Conservation (phyloP, 2,113 vertebrate species). For the Psettodes erumei region DNA sequence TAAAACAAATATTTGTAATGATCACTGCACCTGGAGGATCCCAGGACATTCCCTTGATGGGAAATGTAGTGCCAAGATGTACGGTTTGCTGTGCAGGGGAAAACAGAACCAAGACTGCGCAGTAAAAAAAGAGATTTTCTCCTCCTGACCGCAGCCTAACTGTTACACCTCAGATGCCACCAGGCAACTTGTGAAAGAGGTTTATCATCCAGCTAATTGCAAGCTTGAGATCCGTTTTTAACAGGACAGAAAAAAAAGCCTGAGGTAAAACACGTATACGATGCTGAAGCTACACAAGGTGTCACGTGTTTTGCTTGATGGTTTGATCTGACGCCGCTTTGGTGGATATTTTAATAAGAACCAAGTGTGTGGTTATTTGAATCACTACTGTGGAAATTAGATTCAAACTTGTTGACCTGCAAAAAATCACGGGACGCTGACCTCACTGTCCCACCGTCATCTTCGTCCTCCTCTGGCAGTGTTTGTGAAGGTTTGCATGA, state of each 20-base stretch:
- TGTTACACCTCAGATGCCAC: background rate
- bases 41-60: too few relatives aligned
- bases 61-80: too few relatives aligned
- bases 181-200: background rate
- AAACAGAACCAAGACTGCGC: background rate
- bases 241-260: background rate
- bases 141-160: background rate
- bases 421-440: slow-evolving; percentile 10
- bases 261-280: background rate
- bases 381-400: background rate
- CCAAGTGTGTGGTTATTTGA: slow-evolving; percentile 5
- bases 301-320: slow-evolving; percentile 1
- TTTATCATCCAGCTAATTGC: background rate
- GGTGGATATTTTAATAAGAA: background rate
- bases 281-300: background rate
- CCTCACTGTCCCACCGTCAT: background rate
- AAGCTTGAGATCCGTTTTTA: background rate
- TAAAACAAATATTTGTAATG: too few relatives aligned
- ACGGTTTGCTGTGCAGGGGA: background rate
- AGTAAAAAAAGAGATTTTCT: background rate
- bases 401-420: slow-evolving; percentile 37
- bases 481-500: slow-evolving; percentile 19
- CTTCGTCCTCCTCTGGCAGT: slow-evolving; percentile 2
- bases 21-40: too few relatives aligned
- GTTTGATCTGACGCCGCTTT: background rate